Conservation (phyloP, 1,140 invertebrate genomes). For the Drosophila murphyi region DNA sequence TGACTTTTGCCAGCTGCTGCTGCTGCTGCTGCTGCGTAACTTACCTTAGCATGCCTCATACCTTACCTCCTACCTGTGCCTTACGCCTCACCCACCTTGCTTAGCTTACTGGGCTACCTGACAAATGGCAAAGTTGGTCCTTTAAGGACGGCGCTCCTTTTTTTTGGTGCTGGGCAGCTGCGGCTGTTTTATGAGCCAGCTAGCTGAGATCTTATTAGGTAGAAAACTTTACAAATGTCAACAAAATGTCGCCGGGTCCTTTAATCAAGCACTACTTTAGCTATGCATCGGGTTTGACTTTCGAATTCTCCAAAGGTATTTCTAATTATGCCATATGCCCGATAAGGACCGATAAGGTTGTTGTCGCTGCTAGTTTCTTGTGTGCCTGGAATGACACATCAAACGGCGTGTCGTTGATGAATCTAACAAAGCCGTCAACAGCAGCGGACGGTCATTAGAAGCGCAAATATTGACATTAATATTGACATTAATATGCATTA, state of each 20-base stretch:
- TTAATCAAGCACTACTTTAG: conserved; percentile 63
- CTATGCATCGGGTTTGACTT: conserved; percentile 1
- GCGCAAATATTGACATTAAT: conserved; percentile 79
- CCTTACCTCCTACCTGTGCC: no score
- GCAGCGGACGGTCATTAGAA: conserved; percentile 71
- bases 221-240: conserved; percentile 75
- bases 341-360: conserved; percentile 46
- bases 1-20: conserved; percentile 70
- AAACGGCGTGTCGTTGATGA: conserved; percentile 42
- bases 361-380: conserved; percentile 12
- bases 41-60: conserved; percentile 14
- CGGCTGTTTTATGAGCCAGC: conserved; percentile 50
- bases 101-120: conserved; percentile 13
- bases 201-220: conserved; percentile 55
- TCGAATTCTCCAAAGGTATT: conserved; percentile 22
- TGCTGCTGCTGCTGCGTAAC: not conserved
- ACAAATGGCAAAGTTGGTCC: conserved; percentile 64
- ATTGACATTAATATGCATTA: conserved; percentile 83
- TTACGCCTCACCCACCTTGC: not conserved
- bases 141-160: conserved; percentile 38
- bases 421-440: conserved; percentile 70
- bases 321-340: conserved; percentile 67
- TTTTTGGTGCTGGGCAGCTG: conserved; percentile 32
- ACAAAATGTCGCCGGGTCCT: conserved; percentile 68
- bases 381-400: conserved; percentile 53